Evolutionary conservation across 2,888 invertebrate genomes (phyloP).

Genomic region (Meliscaeva auricollis): DNA sequence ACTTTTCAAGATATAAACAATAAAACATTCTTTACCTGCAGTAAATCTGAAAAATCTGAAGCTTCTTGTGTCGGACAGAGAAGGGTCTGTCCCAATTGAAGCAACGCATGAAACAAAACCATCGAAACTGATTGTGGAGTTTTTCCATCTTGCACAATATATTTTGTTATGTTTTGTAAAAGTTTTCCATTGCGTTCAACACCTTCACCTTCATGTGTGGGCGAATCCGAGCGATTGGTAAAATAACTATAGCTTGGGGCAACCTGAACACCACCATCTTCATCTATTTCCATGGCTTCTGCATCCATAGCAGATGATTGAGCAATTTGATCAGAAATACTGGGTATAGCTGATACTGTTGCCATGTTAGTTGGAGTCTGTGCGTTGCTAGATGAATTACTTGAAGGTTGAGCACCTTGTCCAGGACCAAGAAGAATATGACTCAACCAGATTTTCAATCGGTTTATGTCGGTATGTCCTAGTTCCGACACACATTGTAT

Average conservation of each 20-base stretch:
- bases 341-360: constrained; percentile 83
- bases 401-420: constrained; percentile 81
- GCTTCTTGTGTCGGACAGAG: constrained; percentile 88
- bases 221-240: constrained; percentile 84
- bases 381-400: constrained; percentile 85
- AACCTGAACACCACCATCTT: constrained; percentile 83
- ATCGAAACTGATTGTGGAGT: constrained; percentile 80
- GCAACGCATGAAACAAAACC: constrained; percentile 89
- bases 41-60: constrained; percentile 91
- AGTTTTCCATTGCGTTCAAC: constrained; percentile 89
- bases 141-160: constrained; percentile 88
- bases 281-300: constrained; percentile 84
- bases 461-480: constrained; percentile 87
- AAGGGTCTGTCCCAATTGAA: constrained; percentile 89
- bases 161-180: constrained; percentile 89
- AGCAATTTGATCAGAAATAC: constrained; percentile 83
- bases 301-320: constrained; percentile 80
- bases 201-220: constrained; percentile 79
- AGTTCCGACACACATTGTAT: constrained; percentile 88
- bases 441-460: constrained; percentile 87
- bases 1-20: not conserved
- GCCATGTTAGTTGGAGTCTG: constrained; percentile 85
- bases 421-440: constrained; percentile 88
- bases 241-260: constrained; percentile 83
- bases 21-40: constrained; percentile 82